Evolutionary conservation across 92 coral and sea anemone species (phyloP).

Genomic region (Montipora capitata): DNA sequence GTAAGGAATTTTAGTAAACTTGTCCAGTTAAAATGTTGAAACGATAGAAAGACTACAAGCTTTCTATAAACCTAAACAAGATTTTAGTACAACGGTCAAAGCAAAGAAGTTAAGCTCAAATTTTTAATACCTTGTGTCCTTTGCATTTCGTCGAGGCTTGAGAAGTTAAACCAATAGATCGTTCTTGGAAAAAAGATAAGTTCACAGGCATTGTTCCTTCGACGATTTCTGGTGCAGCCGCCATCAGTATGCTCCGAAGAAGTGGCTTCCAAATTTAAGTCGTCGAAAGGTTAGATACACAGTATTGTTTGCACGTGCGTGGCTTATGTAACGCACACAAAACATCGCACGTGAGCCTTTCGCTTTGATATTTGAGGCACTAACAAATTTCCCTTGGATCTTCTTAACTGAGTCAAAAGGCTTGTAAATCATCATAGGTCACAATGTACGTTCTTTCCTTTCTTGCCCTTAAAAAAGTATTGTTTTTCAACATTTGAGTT

Average conservation of each 20-base stretch:
- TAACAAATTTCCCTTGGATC: no score
- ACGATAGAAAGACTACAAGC: neutral
- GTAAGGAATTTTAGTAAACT: no score
- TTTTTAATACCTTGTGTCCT: neutral
- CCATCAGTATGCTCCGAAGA: neutral
- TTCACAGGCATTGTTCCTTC: constrained; percentile 1
- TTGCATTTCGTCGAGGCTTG: neutral
- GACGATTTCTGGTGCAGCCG: neutral
- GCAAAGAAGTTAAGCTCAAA: no score
- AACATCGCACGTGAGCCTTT: neutral
- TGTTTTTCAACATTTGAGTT: neutral
- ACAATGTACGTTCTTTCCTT: no score
- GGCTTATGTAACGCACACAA: neutral
- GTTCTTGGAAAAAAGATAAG: neutral
- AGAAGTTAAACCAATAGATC: neutral
- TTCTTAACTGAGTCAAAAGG: neutral
- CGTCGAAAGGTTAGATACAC: neutral
- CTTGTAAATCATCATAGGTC: neutral
- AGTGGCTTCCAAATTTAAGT: neutral
- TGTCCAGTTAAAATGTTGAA: neutral
- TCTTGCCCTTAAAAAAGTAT: neutral
- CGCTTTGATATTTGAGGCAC: no score
- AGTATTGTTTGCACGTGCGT: constrained; percentile 23
- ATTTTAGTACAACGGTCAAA: neutral
- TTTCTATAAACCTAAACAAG: neutral